Evolutionary conservation across 2,797 vertebrate genomes (phyloP), one percentile per base, ranked within the genome.

Genomic region (Cichlasoma orientale): DNA sequence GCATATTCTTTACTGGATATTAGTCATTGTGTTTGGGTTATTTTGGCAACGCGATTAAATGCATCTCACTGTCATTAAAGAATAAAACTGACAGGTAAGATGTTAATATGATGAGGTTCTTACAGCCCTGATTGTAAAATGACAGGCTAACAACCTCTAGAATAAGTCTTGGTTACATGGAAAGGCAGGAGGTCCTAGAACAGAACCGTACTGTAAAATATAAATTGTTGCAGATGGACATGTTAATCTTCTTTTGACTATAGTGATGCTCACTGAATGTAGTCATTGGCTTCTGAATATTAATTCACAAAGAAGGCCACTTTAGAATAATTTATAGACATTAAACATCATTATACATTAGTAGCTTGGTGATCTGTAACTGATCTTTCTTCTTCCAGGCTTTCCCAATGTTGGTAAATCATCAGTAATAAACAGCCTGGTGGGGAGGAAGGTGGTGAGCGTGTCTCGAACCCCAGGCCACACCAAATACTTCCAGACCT

Each of bases 401-500:
- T 98, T 97, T 90, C 97, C 96, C 18, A 98, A 98, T 3, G 97
- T 98, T 53, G 97, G 97, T 1, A 98, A 98, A 85, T 98, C 97
- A 3, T 98, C 97, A 0, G 94, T 98, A 29, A 96, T 98, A 75
- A 98, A 98, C 33, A 97, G 97, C 77, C 93, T 98, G 72, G 97
- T 98, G 16, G 97, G 97, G 14, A 94, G 89, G 80, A 96, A 97
- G 89, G 98, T 98, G 0, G 97, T 99, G 84, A 98, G 97, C 4
- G 97, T 98, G 29, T 99, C 98, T 29, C 96, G 97, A 7, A 97
- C 97, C 0, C 98, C 98, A 1, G 98, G 98, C 27, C 98, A 98
- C 90, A 99, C 98, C 14, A 98, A 98, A 82, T 99, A 99, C 88
- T 99, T 99, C 92, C 98, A 99, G 95, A 99, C 98, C 2, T 98